Evolutionary conservation across 2,888 invertebrate species (phyloP).

Genomic region (Dasysyrphus tricinctus): DNA sequence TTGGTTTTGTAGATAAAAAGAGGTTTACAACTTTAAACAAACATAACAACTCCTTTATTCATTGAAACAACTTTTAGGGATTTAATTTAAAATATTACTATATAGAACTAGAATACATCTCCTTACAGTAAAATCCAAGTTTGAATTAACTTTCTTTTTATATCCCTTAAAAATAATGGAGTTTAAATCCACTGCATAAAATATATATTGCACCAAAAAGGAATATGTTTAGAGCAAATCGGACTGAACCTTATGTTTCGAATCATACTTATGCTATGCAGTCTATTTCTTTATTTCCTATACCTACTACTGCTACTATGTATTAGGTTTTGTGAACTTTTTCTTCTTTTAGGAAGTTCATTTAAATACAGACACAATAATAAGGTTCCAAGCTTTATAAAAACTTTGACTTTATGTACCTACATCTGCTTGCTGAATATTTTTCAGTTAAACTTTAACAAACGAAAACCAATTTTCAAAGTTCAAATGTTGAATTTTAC

Average conservation of each 20-base stretch:
- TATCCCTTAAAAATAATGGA: conserved; percentile 8
- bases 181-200: conserved; percentile 17
- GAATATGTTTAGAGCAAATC: conserved; percentile 3
- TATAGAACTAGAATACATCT: not conserved
- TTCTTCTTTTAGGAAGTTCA: conserved; percentile 2
- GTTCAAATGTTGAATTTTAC: not conserved
- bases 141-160: conserved; percentile 4
- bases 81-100: conserved; percentile 16
- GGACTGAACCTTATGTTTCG: not conserved
- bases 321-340: not conserved
- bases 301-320: not conserved
- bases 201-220: not conserved
- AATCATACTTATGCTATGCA: conserved; percentile 2
- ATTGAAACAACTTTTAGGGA: not conserved
- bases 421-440: not conserved
- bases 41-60: not conserved
- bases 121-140: not conserved
- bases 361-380: not conserved
- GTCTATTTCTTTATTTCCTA: not conserved
- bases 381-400: not conserved
- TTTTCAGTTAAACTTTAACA: conserved; percentile 5
- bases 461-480: conserved; percentile 15
- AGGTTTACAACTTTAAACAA: not conserved
- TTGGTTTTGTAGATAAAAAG: not conserved
- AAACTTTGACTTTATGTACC: not conserved